phyloP scores from a whole-genome alignment of 2,888 invertebrate species.

The Lasioglossum malachurum region DNA sequence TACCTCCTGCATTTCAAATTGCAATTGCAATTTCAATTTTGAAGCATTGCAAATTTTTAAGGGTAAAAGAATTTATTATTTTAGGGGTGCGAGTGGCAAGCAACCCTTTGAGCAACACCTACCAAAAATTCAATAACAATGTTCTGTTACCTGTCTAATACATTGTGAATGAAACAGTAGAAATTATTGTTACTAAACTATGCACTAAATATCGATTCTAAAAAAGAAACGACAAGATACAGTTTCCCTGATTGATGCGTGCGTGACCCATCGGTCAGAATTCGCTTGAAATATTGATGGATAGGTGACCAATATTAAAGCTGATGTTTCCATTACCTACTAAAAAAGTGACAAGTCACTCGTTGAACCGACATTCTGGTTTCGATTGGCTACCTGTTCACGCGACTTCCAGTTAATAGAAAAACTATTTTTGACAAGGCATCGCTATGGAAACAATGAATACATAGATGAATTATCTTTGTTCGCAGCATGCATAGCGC shows the following conservation, averaged over 20 bases:
- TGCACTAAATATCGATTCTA: too few relatives aligned
- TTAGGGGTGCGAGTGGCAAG: too few relatives aligned
- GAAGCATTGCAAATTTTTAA: too few relatives aligned
- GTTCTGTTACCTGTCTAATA: too few relatives aligned
- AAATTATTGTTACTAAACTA: too few relatives aligned
- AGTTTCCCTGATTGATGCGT: background rate
- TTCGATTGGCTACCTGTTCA: constrained; percentile 17
- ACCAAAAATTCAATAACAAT: too few relatives aligned
- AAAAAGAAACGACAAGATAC: background rate
- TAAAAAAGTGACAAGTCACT: constrained; percentile 28
- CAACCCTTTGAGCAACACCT: too few relatives aligned
- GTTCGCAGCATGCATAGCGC: constrained; percentile 92
- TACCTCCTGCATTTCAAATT: too few relatives aligned
- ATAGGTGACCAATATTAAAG: constrained; percentile 32
- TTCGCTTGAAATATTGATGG: constrained; percentile 3
- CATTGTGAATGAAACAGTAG: too few relatives aligned
- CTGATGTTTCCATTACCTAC: constrained; percentile 32
- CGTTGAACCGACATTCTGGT: constrained; percentile 30
- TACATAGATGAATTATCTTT: constrained; percentile 23
- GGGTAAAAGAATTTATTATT: too few relatives aligned
- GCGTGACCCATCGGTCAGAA: background rate
- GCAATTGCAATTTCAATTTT: too few relatives aligned
- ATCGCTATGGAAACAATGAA: background rate
- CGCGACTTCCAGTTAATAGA: background rate
- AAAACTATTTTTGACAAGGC: constrained; percentile 8